Evolutionary conservation across 2,797 vertebrate species (phyloP).

Genomic region (Percopsis omiscomaycus): DNA sequence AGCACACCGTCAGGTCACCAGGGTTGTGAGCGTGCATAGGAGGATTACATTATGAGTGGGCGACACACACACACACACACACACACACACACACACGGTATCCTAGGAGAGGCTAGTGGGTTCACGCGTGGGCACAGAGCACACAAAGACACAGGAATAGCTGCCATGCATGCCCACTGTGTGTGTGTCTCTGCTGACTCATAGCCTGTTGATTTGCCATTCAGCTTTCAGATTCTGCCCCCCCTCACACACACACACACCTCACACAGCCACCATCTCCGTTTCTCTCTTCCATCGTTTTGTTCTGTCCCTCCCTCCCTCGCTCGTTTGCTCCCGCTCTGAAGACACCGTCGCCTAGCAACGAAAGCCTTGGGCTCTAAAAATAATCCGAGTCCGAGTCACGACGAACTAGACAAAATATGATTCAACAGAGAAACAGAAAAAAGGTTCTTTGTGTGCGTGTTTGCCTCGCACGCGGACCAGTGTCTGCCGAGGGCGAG

Average conservation of each 20-base stretch:
- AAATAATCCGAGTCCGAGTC: constrained; percentile 72
- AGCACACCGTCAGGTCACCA: not conserved
- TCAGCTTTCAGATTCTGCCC: constrained; percentile 66
- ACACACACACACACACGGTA: constrained; percentile 55
- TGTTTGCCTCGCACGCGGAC: no score
- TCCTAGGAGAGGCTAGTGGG: constrained; percentile 69
- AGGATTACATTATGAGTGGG: constrained; percentile 50
- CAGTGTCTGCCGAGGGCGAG: no score
- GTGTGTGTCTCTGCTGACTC: constrained; percentile 75
- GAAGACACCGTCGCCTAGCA: constrained; percentile 79
- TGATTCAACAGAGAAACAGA: constrained; percentile 52
- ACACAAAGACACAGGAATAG: constrained; percentile 71
- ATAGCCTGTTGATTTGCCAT: constrained; percentile 71
- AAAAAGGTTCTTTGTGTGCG: constrained; percentile 49
- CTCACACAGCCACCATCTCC: constrained; percentile 54
- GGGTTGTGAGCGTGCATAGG: constrained; percentile 8
- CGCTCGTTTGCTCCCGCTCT: constrained; percentile 34
- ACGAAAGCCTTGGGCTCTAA: constrained; percentile 78
- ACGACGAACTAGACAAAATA: constrained; percentile 69
- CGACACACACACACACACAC: constrained; percentile 11
- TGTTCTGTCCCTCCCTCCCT: constrained; percentile 59
- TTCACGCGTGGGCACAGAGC: constrained; percentile 70
- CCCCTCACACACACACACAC: constrained; percentile 15
- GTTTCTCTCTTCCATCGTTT: constrained; percentile 41
- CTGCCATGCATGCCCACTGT: constrained; percentile 53